A percentile compares a stretch with the other conserved stretches of the same genome.
Conservation (phyloP, 2,888 invertebrate species). For the Micropterix aruncella region DNA sequence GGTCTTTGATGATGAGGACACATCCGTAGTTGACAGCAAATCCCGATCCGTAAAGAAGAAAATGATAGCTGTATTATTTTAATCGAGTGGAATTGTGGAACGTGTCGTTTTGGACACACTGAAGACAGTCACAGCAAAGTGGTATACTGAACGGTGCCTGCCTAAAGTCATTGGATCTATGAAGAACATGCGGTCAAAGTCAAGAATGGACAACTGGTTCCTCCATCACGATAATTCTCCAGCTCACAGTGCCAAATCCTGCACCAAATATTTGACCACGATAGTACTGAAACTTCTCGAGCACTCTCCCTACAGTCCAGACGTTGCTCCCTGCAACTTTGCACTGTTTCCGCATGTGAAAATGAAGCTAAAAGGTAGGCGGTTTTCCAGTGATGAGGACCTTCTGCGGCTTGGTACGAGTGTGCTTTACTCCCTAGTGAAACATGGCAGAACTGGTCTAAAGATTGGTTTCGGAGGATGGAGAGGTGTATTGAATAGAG, state of each 20-base stretch:
- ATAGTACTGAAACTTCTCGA: background rate
- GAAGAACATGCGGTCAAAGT: too few relatives aligned
- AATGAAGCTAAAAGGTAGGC: background rate
- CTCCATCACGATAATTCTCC: background rate
- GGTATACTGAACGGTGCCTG: too few relatives aligned
- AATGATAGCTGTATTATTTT: constrained; percentile 1
- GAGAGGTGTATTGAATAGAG: too few relatives aligned
- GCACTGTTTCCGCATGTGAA: background rate
- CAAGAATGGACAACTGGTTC: background rate
- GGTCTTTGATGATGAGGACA: too few relatives aligned
- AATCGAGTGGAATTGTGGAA: constrained; percentile 1
- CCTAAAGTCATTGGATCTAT: too few relatives aligned
- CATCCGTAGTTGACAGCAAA: background rate
- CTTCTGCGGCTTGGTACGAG: too few relatives aligned
- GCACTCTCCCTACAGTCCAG: background rate
- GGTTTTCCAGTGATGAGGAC: too few relatives aligned
- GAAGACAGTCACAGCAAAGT: too few relatives aligned
- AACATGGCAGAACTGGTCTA: too few relatives aligned
- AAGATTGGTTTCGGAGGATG: too few relatives aligned
- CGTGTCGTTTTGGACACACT: too few relatives aligned
- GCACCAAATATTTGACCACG: background rate
- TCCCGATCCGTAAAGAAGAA: background rate
- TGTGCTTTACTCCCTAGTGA: too few relatives aligned
- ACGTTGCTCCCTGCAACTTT: background rate
- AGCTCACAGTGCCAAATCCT: background rate